These are phyloP conservation scores for Todiramphus chloris DNA, from an alignment of 2,113 vertebrate genomes.

Conservation along the genomic window DNA sequence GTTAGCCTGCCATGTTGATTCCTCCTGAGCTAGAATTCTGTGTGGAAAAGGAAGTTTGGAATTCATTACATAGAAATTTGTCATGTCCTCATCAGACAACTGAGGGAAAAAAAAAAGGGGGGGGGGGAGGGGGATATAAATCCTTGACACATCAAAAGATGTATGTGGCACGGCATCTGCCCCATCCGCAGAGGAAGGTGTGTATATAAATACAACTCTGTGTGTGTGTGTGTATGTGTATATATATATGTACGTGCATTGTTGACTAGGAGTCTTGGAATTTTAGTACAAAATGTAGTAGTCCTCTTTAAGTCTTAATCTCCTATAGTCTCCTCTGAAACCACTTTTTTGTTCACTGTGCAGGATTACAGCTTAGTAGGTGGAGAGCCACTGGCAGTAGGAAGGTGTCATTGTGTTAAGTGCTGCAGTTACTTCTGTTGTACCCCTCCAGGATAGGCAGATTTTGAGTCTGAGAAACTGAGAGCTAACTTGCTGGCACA, in stretches of 20 bases:
- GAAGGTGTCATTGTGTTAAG: neutral
- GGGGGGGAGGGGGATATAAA: too few relatives aligned
- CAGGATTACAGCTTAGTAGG: neutral
- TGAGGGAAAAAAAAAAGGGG: neutral
- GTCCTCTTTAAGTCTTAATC: neutral
- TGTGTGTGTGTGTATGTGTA: neutral
- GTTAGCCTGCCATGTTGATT: neutral
- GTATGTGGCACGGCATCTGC: neutral
- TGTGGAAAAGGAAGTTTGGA: neutral
- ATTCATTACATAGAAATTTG: neutral
- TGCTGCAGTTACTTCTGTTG: neutral
- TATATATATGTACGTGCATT: neutral
- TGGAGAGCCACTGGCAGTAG: neutral
- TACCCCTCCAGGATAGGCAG: neutral
- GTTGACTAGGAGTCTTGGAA: neutral
- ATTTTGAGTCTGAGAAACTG: neutral
- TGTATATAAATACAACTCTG: neutral
- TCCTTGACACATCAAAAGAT: neutral
- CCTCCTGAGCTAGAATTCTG: neutral
- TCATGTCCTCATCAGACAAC: neutral
- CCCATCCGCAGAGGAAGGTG: too few relatives aligned
- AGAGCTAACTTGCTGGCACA: neutral
- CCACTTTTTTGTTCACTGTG: neutral
- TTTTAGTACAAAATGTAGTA: neutral
- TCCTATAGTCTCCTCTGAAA: neutral